phyloP scores from a whole-genome alignment of 2,113 vertebrate species.

The Bambusicola thoracicus region DNA sequence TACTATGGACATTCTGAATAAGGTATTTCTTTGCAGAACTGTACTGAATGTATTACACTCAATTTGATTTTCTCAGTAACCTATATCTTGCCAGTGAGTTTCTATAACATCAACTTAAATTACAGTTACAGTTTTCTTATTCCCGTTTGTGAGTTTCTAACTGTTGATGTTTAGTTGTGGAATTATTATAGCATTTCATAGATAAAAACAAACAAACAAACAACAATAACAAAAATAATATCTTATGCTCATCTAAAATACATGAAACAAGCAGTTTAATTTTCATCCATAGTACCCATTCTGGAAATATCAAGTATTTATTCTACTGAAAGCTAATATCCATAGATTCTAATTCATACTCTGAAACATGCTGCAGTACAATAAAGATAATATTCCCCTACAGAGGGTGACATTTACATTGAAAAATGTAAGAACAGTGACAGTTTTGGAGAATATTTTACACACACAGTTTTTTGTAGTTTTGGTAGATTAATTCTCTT shows the following conservation, averaged over 20 bases:
- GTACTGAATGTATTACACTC: neutral
- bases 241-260: neutral
- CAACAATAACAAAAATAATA: neutral
- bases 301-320: conserved; percentile 5
- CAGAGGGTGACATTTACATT: neutral
- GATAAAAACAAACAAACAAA: neutral
- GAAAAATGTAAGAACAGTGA: neutral
- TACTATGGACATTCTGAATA: neutral
- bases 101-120: neutral
- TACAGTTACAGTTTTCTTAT: neutral
- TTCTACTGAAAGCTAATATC: neutral
- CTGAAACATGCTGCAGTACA: neutral
- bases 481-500: neutral
- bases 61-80: neutral
- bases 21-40: neutral
- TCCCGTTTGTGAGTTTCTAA: neutral
- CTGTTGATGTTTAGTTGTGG: neutral
- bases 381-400: neutral
- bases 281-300: neutral
- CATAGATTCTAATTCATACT: neutral
- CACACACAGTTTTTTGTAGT: accelerated
- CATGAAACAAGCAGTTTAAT: neutral
- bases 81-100: neutral
- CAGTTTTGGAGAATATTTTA: neutral
- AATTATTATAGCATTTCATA: neutral